These are phyloP conservation scores for Epirrita christyi DNA, from an alignment of 2,888 invertebrate species.

Conservation along the genomic window DNA sequence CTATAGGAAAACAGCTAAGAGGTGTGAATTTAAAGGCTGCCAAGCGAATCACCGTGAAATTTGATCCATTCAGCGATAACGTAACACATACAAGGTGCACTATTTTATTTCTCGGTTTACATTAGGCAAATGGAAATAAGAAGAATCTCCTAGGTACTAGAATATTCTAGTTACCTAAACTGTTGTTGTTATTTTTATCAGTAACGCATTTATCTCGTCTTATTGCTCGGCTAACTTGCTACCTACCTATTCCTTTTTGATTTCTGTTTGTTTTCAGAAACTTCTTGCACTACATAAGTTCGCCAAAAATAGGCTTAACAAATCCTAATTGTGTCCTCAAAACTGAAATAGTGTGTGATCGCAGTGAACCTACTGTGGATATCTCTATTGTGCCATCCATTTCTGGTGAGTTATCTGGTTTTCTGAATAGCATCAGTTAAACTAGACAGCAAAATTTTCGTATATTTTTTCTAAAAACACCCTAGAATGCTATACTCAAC, in stretches of 20 bases:
- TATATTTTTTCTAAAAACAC: neutral
- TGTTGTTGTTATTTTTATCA: no score
- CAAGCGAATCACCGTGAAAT: constrained; percentile 90
- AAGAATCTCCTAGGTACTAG: neutral
- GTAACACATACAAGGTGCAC: constrained; percentile 86
- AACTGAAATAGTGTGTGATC: constrained; percentile 91
- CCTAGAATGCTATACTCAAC: no score
- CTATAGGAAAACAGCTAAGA: constrained; percentile 89
- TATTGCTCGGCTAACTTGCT: no score
- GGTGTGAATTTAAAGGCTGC: constrained; percentile 91
- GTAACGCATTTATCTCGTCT: neutral
- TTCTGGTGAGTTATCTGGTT: constrained; percentile 77
- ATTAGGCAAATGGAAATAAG: no score
- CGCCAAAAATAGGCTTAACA: constrained; percentile 87
- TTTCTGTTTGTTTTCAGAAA: constrained; percentile 82
- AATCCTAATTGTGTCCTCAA: constrained; percentile 91
- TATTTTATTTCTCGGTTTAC: neutral
- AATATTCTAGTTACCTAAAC: constrained; percentile 1
- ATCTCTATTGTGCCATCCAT: constrained; percentile 80
- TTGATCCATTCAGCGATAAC: constrained; percentile 93
- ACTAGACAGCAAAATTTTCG: neutral
- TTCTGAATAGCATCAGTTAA: neutral
- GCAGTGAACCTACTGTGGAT: constrained; percentile 89
- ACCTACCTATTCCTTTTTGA: neutral
- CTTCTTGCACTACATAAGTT: constrained; percentile 88